phyloP scores from a whole-genome alignment of 37 sponge, comb jelly and placozoan genomes.

The Tethya wilhelma region DNA sequence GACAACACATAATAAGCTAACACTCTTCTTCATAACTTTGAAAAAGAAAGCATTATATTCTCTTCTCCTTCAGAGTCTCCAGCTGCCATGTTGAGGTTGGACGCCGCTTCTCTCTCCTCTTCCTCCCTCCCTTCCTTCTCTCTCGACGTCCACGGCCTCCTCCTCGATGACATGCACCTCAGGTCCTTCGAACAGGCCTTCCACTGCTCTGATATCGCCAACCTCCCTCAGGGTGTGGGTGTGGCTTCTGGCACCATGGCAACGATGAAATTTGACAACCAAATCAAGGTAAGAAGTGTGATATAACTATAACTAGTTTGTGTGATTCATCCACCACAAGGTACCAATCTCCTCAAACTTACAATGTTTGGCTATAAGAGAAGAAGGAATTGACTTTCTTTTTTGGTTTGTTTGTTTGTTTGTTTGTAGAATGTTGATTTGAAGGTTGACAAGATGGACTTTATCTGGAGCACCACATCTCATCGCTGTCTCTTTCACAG shows the following conservation, averaged over 20 bases:
- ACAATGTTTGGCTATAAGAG: too few relatives aligned
- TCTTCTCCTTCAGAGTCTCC: slow-evolving; percentile 30
- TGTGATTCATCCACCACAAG: background rate
- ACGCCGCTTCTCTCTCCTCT: slow-evolving; percentile 31
- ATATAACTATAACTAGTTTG: background rate
- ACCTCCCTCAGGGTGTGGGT: slow-evolving; percentile 46
- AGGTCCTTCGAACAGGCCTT: background rate
- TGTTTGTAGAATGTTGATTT: slow-evolving; percentile 19
- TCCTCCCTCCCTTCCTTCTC: slow-evolving; percentile 2
- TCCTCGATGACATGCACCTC: slow-evolving; percentile 32
- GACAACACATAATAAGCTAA: too few relatives aligned
- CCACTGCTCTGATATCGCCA: slow-evolving; percentile 36
- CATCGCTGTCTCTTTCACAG: slow-evolving; percentile 56
- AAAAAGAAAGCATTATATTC: background rate
- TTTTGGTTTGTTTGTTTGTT: background rate
- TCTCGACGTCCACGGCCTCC: slow-evolving; percentile 42
- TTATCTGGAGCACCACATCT: slow-evolving; percentile 57
- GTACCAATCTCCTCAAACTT: too few relatives aligned
- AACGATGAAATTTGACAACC: slow-evolving; percentile 10
- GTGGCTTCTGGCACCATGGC: slow-evolving; percentile 11
- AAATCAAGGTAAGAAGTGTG: slow-evolving; percentile 22
- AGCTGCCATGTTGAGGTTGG: slow-evolving; percentile 49
- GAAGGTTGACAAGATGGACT: slow-evolving; percentile 5
- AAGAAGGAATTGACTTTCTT: too few relatives aligned
- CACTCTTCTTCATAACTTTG: too few relatives aligned